Conservation (phyloP, 2,888 invertebrate genomes). For the Tribolium freemani region DNA sequence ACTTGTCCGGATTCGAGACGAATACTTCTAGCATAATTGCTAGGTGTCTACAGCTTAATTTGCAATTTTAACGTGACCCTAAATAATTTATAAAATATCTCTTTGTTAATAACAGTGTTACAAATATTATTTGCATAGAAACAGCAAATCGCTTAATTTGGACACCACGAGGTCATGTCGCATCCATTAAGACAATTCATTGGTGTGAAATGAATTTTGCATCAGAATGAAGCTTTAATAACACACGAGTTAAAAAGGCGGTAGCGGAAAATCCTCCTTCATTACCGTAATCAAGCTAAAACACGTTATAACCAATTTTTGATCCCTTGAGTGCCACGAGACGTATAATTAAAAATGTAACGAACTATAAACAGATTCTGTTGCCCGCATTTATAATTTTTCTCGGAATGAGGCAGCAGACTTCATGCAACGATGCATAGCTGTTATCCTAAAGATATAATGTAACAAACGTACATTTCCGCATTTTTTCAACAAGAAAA, state of each 20-base stretch:
- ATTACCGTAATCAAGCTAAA: background rate
- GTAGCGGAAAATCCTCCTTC: background rate
- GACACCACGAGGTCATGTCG: background rate
- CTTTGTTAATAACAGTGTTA: background rate
- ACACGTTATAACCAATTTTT: background rate
- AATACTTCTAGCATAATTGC: background rate
- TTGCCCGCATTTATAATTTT: constrained; percentile 2
- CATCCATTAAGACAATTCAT: background rate
- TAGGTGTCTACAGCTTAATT: background rate
- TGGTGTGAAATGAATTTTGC: background rate
- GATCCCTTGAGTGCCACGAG: background rate
- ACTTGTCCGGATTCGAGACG: background rate
- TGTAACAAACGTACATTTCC: background rate
- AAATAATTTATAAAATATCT: background rate
- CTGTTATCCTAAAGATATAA: background rate
- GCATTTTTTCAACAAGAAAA: background rate
- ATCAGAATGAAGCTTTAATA: too few species aligned
- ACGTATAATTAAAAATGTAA: constrained; percentile 1
- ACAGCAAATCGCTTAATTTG: background rate
- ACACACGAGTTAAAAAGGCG: background rate
- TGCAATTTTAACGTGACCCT: background rate
- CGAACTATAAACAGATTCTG: background rate
- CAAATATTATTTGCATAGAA: background rate
- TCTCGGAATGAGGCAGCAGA: background rate
- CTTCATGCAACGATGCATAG: constrained; percentile 2